These are phyloP conservation scores for Harpagoxenus sublaevis DNA, from an alignment of 2,888 invertebrate species.

Conservation along the genomic window DNA sequence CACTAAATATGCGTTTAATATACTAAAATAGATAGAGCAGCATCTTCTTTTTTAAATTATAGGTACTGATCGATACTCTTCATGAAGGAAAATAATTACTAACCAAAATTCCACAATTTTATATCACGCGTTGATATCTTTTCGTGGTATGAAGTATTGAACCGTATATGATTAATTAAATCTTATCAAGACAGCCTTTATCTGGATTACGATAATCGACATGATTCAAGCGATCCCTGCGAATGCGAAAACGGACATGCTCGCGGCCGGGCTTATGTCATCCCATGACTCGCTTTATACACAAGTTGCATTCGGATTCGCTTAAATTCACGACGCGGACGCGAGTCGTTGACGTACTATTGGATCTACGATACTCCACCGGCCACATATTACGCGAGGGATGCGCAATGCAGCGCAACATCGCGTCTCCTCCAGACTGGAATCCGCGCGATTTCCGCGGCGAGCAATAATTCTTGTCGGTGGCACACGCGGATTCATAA, in stretches of 20 bases:
- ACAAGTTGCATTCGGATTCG: not conserved
- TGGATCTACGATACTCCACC: slow-evolving; percentile 12
- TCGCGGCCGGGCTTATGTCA: slow-evolving; percentile 3
- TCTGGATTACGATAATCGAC: not conserved
- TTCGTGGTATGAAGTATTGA: not conserved
- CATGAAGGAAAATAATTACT: not conserved
- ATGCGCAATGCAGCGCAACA: not conserved
- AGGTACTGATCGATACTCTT: not conserved
- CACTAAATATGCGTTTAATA: not conserved
- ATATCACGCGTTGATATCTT: not conserved
- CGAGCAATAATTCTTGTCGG: slow-evolving; percentile 35
- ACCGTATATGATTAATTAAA: not conserved
- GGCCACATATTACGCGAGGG: slow-evolving; percentile 16
- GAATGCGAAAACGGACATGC: not conserved
- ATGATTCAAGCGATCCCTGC: not conserved
- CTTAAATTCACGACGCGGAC: slow-evolving; percentile 14
- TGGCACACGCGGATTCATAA: slow-evolving; percentile 50
- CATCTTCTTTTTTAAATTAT: not conserved
- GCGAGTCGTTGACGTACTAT: not conserved
- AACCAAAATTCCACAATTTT: not conserved
- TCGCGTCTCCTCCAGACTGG: not conserved
- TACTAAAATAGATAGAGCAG: not conserved
- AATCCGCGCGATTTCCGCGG: slow-evolving; percentile 42
- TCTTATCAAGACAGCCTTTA: not conserved
- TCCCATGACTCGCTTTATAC: not conserved